A percentile compares a stretch with the other conserved stretches of the same genome.
Conservation (phyloP, 2,888 invertebrate species). For the Agonopterix arenella region DNA sequence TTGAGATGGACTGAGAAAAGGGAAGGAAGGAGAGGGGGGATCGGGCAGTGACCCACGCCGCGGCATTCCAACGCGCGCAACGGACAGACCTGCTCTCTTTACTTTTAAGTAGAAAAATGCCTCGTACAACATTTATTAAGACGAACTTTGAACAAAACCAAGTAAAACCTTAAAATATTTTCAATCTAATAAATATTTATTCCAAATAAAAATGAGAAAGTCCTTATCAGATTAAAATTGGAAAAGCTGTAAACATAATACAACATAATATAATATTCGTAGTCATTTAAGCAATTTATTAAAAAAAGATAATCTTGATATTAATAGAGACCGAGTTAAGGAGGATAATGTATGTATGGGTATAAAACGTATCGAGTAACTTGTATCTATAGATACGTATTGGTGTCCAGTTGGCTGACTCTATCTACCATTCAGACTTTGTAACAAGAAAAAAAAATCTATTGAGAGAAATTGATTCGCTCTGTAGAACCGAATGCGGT, state of each 20-base stretch:
- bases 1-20: conserved; percentile 37
- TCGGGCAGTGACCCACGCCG: conserved; percentile 62
- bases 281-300: conserved; percentile 3
- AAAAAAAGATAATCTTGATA: conserved; percentile 4
- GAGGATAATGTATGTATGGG: not conserved
- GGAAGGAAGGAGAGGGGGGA: conserved; percentile 35
- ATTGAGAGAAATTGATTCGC: conserved; percentile 54
- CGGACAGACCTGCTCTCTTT: conserved; percentile 64
- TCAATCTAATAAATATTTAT: too few relatives aligned
- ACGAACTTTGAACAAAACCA: not conserved
- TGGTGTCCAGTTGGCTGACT: conserved; percentile 34
- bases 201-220: too few relatives aligned
- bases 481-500: conserved; percentile 26
- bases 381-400: conserved; percentile 11
- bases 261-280: not conserved
- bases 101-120: conserved; percentile 27
- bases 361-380: conserved; percentile 14
- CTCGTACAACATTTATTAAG: conserved; percentile 3
- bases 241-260: too few relatives aligned
- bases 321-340: not conserved
- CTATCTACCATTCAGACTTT: conserved; percentile 28
- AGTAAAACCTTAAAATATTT: not conserved
- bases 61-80: conserved; percentile 62
- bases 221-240: too few relatives aligned
- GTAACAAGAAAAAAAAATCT: conserved; percentile 39